Conservation (phyloP, 1,140 invertebrate genomes). For the Berghia stephanieae region DNA sequence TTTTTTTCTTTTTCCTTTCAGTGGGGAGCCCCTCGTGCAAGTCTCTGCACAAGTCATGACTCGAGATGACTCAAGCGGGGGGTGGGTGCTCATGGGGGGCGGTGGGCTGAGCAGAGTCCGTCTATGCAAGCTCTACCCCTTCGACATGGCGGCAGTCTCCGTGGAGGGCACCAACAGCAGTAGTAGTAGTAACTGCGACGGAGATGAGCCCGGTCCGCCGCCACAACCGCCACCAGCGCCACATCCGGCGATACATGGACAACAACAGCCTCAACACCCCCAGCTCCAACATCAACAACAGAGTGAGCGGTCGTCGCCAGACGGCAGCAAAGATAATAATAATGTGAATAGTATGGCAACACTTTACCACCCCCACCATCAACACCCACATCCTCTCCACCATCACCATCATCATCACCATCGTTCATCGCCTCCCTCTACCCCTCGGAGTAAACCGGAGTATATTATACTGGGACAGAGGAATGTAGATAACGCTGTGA, state of each 20-base stretch:
- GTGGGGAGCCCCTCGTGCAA: constrained; percentile 87
- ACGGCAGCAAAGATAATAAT: no score
- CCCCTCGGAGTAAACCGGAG: no score
- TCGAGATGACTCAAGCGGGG: constrained; percentile 93
- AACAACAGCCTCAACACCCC: no score
- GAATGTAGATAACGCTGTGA: constrained; percentile 90
- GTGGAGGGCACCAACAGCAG: constrained; percentile 1
- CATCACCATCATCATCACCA: constrained; percentile 28
- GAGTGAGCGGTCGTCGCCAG: neutral
- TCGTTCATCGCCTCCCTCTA: constrained; percentile 14
- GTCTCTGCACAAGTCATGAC: constrained; percentile 98
- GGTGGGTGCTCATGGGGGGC: constrained; percentile 93
- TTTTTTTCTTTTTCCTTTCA: constrained; percentile 65
- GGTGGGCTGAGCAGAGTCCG: constrained; percentile 86
- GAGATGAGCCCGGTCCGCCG: no score
- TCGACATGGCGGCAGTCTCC: no score
- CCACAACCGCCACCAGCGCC: neutral
- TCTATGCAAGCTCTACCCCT: constrained; percentile 54
- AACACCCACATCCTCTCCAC: neutral
- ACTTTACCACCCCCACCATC: neutral
- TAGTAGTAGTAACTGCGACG: neutral
- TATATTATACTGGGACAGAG: constrained; percentile 91
- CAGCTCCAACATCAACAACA: no score
- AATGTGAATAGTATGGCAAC: no score
- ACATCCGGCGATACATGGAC: no score